Evolutionary conservation across 2,797 vertebrate species (phyloP).

Genomic region (Rhynchonycteris naso): DNA sequence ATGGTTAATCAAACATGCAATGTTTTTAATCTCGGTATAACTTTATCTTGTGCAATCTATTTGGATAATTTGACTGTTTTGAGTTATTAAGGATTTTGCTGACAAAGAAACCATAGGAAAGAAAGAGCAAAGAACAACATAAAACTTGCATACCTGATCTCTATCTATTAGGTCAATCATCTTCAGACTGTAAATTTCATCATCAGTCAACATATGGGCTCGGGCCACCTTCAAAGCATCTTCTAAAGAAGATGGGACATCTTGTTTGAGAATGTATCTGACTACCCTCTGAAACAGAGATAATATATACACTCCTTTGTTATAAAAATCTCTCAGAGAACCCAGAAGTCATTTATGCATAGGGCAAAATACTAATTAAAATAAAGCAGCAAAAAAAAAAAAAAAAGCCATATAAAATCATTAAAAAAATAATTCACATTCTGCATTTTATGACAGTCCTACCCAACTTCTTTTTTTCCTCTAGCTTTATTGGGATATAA

Average conservation of each 20-base stretch:
- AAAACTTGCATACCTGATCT: constrained; percentile 87
- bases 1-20: not conserved
- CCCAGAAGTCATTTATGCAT: not conserved
- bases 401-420: not conserved
- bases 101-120: not conserved
- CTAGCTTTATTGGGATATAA: not conserved
- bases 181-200: constrained; percentile 91
- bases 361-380: not conserved
- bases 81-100: not conserved
- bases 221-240: constrained; percentile 93
- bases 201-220: constrained; percentile 90
- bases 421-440: constrained; percentile 35
- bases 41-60: not conserved
- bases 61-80: not conserved
- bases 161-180: constrained; percentile 90
- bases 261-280: constrained; percentile 94
- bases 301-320: not conserved
- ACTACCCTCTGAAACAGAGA: constrained; percentile 89
- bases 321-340: not conserved
- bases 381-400: not conserved
- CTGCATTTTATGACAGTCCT: not conserved
- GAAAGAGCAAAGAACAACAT: not conserved
- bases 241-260: constrained; percentile 90
- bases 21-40: not conserved
- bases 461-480: not conserved